These are phyloP conservation scores for Trissolcus brochymenae DNA, from an alignment of 2,888 invertebrate genomes.

Conservation along the genomic window DNA sequence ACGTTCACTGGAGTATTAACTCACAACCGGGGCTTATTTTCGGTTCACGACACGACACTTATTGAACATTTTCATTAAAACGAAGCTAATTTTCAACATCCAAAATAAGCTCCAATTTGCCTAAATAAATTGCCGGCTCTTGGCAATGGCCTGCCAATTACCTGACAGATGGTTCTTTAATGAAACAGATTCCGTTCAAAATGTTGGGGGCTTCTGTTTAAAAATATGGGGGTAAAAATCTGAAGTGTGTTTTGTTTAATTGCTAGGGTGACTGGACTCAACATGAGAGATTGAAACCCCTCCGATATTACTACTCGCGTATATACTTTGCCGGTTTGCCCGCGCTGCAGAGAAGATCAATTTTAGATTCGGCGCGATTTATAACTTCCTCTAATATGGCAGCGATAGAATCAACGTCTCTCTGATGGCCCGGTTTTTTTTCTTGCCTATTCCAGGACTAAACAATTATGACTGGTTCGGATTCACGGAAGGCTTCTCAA, in stretches of 20 bases:
- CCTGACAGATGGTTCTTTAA: constrained; percentile 6
- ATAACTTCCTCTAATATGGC: constrained; percentile 77
- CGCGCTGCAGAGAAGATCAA: constrained; percentile 74
- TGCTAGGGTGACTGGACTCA: constrained; percentile 9
- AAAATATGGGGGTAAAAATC: background rate
- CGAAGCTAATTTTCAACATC: constrained; percentile 27
- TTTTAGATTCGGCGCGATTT: constrained; percentile 76
- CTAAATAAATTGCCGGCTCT: constrained; percentile 6
- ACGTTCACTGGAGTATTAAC: constrained; percentile 8
- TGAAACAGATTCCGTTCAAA: constrained; percentile 7
- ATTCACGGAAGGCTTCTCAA: constrained; percentile 20
- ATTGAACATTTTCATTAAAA: constrained; percentile 44
- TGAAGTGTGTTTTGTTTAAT: background rate
- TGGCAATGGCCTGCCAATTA: constrained; percentile 6
- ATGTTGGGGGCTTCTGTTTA: background rate
- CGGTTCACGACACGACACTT: constrained; percentile 22
- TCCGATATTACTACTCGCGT: constrained; percentile 58
- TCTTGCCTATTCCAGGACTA: constrained; percentile 19
- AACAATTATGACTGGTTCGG: constrained; percentile 30
- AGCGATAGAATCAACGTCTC: constrained; percentile 65
- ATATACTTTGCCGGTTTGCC: constrained; percentile 55
- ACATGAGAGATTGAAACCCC: constrained; percentile 56
- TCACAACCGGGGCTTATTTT: constrained; percentile 19
- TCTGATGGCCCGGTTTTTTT: constrained; percentile 30
- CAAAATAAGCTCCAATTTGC: constrained; percentile 7